Percentiles rank a stretch among this genome's conserved stretches.
These are phyloP conservation scores for Lepidocolaptes lacrymiger DNA, from an alignment of 2,797 vertebrate species.

Conservation along the genomic window DNA sequence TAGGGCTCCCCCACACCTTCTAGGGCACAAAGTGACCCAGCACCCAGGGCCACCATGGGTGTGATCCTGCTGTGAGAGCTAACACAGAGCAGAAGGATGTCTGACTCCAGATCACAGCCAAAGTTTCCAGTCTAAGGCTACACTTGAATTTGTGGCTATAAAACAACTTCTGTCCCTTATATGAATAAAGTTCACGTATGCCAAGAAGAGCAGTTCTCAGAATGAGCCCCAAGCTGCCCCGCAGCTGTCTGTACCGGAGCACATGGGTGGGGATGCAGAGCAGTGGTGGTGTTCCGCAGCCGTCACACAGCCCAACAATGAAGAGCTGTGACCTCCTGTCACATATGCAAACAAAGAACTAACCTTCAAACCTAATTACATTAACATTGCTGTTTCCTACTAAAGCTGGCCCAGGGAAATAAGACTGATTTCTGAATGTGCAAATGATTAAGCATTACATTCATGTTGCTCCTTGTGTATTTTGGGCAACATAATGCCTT, in stretches of 20 bases:
- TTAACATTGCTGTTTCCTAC: not conserved
- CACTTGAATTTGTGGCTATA: not conserved
- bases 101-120: not conserved
- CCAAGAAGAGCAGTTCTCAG: not conserved
- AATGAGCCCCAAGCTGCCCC: not conserved
- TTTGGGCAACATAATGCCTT: not conserved
- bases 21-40: not conserved
- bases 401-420: not conserved
- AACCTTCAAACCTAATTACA: not conserved
- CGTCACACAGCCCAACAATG: accelerated
- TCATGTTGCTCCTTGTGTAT: not conserved
- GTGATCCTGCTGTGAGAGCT: accelerated
- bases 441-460: not conserved
- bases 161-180: not conserved
- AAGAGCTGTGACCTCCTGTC: not conserved
- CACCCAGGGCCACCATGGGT: accelerated
- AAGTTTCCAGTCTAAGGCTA: not conserved
- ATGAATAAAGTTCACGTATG: accelerated
- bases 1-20: not conserved
- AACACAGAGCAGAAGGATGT: not conserved
- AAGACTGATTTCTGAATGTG: constrained; percentile 20
- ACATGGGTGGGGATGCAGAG: accelerated
- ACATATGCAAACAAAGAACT: not conserved
- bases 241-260: not conserved
- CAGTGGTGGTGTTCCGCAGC: not conserved